Percentiles rank a stretch among this genome's conserved stretches.
Evolutionary conservation across 2,113 vertebrate genomes (phyloP).

Genomic region (Ceuthmochares aereus): DNA sequence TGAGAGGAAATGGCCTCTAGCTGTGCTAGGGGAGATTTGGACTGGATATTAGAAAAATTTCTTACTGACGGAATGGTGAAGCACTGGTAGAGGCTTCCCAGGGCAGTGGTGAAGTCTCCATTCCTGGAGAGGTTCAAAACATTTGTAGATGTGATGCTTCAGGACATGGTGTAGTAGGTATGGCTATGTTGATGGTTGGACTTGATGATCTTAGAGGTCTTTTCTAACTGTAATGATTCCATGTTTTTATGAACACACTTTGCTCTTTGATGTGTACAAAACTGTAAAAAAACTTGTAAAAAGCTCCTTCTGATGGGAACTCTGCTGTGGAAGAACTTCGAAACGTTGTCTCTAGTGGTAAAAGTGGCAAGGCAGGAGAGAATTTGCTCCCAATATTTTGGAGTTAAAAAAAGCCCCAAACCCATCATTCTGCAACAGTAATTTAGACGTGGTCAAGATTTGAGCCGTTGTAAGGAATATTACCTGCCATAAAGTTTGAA

Average conservation of each 20-base stretch:
- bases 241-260: neutral
- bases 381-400: neutral
- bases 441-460: constrained; percentile 34
- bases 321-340: neutral
- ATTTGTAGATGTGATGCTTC: no score
- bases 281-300: neutral
- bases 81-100: no score
- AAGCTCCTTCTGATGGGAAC: neutral
- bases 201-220: no score
- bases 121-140: no score
- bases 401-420: neutral
- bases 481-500: constrained; percentile 48
- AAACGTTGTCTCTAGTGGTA: neutral
- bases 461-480: constrained; percentile 37
- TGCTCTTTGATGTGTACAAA: neutral
- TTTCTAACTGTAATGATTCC: no score
- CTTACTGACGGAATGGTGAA: no score
- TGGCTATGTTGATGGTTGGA: no score
- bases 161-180: no score
- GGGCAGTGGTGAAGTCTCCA: no score
- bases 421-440: neutral
- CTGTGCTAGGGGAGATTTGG: no score
- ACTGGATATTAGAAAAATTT: no score
- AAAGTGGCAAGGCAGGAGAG: neutral
- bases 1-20: no score